Conservation (phyloP, 2,888 invertebrate species). For the Cerastoderma edule region DNA sequence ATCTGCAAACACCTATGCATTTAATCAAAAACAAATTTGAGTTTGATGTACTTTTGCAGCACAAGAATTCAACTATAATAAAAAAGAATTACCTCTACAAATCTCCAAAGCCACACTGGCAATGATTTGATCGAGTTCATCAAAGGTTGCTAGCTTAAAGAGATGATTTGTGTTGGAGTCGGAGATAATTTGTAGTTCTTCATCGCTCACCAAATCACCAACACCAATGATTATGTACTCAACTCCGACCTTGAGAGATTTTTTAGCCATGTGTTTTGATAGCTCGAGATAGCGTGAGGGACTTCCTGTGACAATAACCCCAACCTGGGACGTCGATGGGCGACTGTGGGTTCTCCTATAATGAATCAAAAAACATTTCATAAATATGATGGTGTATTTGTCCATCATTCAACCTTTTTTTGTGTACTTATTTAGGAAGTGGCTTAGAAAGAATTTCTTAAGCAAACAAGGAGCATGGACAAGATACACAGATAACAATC, state of each 20-base stretch:
- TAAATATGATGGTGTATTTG: no score
- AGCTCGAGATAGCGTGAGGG: constrained; percentile 62
- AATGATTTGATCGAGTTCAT: constrained; percentile 67
- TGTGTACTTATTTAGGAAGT: no score
- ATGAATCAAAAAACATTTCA: no score
- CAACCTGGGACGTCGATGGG: constrained; percentile 69
- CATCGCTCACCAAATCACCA: constrained; percentile 65
- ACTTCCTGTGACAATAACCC: constrained; percentile 72
- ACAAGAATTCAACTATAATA: no score
- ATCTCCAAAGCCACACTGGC: constrained; percentile 71
- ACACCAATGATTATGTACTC: constrained; percentile 74
- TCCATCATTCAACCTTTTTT: no score
- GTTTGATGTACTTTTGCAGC: no score
- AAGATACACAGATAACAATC: no score
- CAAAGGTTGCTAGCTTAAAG: constrained; percentile 66
- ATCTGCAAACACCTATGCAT: no score
- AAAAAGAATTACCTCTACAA: constrained; percentile 68
- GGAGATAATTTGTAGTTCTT: constrained; percentile 68
- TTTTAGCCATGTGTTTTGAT: constrained; percentile 69
- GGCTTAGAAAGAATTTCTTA: no score
- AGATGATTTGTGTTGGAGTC: constrained; percentile 56
- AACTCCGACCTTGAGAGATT: constrained; percentile 71
- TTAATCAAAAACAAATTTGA: no score
- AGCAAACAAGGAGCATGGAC: no score
- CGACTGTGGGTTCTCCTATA: constrained; percentile 63